Base-by-base conservation (phyloP, 2,888 invertebrate genomes). In the Mesodorylaimus sp. region DNA sequence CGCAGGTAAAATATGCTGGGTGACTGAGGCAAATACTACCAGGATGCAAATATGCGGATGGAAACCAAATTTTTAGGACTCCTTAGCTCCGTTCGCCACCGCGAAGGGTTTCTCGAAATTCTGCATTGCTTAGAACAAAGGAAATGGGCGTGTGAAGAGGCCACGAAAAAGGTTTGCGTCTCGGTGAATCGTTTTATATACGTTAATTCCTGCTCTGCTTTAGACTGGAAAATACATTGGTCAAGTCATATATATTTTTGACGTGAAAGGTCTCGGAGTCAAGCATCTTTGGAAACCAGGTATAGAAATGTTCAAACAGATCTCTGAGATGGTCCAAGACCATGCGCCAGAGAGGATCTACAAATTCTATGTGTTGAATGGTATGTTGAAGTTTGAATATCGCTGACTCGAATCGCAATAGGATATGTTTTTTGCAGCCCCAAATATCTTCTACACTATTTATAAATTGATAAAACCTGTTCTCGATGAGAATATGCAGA, bases 341-440 rank as follows among this genome's bases (percentile, higher is more conserved):
- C 50, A 50, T 21, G 45, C 50, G 16, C 50, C 50, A 2, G 50
- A 50, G 26, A 37, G 39, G 13, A 47, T 47, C 3, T 42, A 47
- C 36, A 46, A 47, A 36, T 5, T 50, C 3, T 47, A 28, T 19
- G 24, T 50, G 2, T 47, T 46, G 2, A 50, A 50, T 27, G 50
- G 50, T 50, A 24, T 10, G 38, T 5, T 13, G 10, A 7, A 39
- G 21, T 7, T 39, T 39, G 7, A 39, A 16, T 39, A 7, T 39
- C 41, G 10, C 21, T 39, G 41, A n/a, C n/a, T 19, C 10, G 41
- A 21, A 7, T 16, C 21, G 41, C 7, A 39, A 7, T 21, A n/a
- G 41, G 21, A 10, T 16, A n/a, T n/a, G n/a, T n/a, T 39, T 26
- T 23, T 51, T 42, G 5, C 32, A 48, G 51, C 48, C 2, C 47